Evolutionary conservation across 2,113 vertebrate genomes (phyloP).

Genomic region (Ptilonorhynchus violaceus): DNA sequence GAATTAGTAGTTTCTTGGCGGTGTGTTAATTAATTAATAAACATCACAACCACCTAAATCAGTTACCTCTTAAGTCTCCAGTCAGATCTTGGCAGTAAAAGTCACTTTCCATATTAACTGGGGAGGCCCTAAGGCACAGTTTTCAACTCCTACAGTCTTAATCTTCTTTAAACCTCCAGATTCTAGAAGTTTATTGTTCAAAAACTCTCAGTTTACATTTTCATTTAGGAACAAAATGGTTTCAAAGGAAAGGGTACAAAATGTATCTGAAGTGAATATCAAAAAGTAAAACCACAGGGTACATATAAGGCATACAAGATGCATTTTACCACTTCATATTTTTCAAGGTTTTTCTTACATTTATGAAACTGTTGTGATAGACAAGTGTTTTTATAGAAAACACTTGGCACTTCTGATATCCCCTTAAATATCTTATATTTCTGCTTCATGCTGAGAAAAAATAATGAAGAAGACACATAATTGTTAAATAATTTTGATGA

Average conservation of each 20-base stretch:
- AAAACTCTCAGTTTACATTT: neutral
- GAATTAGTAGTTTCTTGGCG: neutral
- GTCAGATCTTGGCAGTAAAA: neutral
- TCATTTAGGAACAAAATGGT: neutral
- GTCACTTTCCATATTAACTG: neutral
- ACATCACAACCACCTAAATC: neutral
- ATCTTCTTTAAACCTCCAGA: neutral
- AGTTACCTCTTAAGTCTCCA: neutral
- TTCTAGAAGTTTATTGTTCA: neutral
- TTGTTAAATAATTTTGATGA: neutral
- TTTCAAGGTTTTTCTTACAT: neutral
- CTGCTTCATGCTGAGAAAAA: neutral
- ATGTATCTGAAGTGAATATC: neutral
- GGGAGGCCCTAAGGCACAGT: neutral
- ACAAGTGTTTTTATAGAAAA: neutral
- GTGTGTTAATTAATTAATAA: neutral
- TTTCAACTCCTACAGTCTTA: neutral
- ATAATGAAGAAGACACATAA: neutral
- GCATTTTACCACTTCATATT: neutral
- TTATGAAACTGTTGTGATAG: neutral
- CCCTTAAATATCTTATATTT: neutral
- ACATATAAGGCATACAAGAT: neutral
- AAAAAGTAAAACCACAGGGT: neutral
- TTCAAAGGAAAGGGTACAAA: neutral
- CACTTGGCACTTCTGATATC: neutral